Conservation (phyloP, 1,140 invertebrate species). For the Aradophagus sp. region DNA sequence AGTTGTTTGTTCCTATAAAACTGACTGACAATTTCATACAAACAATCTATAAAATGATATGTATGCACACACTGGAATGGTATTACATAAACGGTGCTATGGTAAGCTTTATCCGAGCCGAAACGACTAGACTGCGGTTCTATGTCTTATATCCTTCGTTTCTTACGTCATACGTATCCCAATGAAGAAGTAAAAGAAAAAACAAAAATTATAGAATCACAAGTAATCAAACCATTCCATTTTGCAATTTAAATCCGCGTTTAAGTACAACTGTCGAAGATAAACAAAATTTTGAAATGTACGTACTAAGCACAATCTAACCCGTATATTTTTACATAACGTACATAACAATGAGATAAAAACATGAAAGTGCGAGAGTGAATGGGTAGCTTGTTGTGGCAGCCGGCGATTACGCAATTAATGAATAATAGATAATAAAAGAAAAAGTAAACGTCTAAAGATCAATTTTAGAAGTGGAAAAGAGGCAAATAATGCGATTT, state of each 20-base stretch:
- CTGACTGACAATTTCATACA: constrained; percentile 41
- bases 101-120: constrained; percentile 11
- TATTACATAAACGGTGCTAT: constrained; percentile 22
- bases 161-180: neutral
- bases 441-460: no score
- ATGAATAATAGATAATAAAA: no score
- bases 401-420: no score
- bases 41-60: constrained; percentile 16
- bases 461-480: no score
- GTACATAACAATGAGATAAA: constrained; percentile 51
- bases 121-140: constrained; percentile 34
- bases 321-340: constrained; percentile 74
- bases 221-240: constrained; percentile 41
- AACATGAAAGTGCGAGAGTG: constrained; percentile 35
- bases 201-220: constrained; percentile 9
- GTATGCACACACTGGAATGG: constrained; percentile 5
- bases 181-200: neutral
- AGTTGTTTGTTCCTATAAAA: constrained; percentile 47
- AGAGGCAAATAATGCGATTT: constrained; percentile 11
- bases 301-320: constrained; percentile 70
- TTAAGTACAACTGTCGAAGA: constrained; percentile 41
- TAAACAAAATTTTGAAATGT: constrained; percentile 62
- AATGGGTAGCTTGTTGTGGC: no score
- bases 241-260: constrained; percentile 50
- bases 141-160: constrained; percentile 7